Evolutionary conservation across 2,797 vertebrate species (phyloP).

Genomic region (Limnodromus scolopaceus): DNA sequence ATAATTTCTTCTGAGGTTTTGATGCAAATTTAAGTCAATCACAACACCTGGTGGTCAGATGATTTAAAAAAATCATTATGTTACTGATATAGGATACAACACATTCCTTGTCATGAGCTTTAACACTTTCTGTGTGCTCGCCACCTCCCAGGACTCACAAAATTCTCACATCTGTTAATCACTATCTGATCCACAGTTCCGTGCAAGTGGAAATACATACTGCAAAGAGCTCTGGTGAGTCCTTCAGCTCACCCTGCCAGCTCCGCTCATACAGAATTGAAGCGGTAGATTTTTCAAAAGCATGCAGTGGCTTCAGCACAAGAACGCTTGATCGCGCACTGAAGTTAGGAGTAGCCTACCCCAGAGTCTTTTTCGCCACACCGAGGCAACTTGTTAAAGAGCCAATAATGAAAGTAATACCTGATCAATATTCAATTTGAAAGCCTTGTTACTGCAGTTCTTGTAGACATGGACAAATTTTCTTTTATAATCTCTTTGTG

Average conservation of each 20-base stretch:
- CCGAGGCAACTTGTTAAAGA: not conserved
- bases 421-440: not conserved
- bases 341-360: not conserved
- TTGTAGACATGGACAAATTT: not conserved
- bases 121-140: not conserved
- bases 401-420: not conserved
- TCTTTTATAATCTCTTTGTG: not conserved
- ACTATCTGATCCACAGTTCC: not conserved
- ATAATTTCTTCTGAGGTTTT: not conserved
- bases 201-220: not conserved
- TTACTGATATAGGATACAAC: not conserved
- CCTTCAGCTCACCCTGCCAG: not conserved
- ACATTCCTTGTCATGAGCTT: not conserved
- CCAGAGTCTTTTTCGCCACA: not conserved
- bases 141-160: not conserved
- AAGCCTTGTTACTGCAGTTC: not conserved
- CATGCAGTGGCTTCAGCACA: not conserved
- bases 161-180: not conserved
- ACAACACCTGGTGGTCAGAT: not conserved
- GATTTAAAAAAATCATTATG: not conserved
- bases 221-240: not conserved
- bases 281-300: not conserved
- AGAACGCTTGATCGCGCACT: not conserved
- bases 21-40: not conserved
- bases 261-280: not conserved